phyloP scores from a whole-genome alignment of 2,113 vertebrate genomes.

The Pica pica region DNA sequence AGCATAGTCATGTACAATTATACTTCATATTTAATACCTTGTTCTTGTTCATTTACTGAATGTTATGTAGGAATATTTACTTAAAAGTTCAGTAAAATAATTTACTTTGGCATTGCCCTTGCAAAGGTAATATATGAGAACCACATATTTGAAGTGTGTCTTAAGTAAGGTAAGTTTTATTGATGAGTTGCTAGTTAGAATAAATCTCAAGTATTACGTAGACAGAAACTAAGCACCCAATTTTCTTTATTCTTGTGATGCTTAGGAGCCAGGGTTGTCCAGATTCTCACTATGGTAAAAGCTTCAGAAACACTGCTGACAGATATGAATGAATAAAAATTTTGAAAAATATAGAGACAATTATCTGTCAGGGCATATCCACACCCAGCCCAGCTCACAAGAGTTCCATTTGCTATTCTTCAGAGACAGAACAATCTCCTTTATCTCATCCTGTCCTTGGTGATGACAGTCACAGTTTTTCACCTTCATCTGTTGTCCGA shows the following conservation, averaged over 20 bases:
- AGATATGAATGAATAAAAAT: background rate
- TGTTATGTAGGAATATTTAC: background rate
- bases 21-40: background rate
- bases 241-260: background rate
- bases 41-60: background rate
- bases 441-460: background rate
- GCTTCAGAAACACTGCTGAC: background rate
- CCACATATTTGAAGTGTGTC: background rate
- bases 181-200: background rate
- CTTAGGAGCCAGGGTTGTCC: background rate
- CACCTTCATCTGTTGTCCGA: background rate
- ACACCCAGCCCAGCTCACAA: background rate
- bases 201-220: background rate
- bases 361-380: background rate
- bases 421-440: background rate
- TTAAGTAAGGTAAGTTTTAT: background rate
- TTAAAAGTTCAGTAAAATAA: background rate
- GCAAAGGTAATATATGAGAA: background rate
- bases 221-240: background rate
- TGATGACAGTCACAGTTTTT: background rate
- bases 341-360: background rate
- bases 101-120: background rate
- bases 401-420: background rate
- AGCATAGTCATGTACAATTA: background rate
- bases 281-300: background rate